Base-by-base conservation (phyloP, 2,888 invertebrate species). In the Poecilus cupreus region DNA sequence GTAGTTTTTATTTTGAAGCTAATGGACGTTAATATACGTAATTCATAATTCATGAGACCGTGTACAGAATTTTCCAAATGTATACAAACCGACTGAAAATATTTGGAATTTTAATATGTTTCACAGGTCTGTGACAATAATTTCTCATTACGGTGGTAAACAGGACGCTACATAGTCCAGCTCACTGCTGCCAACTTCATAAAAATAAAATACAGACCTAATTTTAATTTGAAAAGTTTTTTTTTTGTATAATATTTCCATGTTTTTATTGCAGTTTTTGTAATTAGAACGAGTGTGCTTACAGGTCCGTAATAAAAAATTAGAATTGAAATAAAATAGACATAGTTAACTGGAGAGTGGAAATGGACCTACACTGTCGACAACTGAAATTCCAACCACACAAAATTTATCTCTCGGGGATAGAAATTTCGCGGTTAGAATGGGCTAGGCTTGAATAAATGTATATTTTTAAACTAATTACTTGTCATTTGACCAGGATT, bases 131-230 rank as follows among this genome's bases (percentile, higher is more conserved):
- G 60, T 60, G 46, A 72, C 49, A 72, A 72, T 72, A 49, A 72
- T 72, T 72, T 46, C 24, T 72, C 72, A 72, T 72, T 72, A 72
- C 24, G 72, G 39, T 54, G 26, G 60, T 24, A 54, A 54, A 60
- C 60, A 32, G 64, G 16, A 74, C 49, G 51, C 26, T 26, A 77
- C 64, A 75, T 39, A 37, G 20, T n/a, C 26, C 18, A 11, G n/a
- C 37, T 39, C 57, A 43, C 43, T 39, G 37, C 37, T 39, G 26
- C 60, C 77, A 77, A 77, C 77, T 77, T 77, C 39, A 77, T 77
- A 77, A 77, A 77, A 77, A 77, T 77, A 64, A 77, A 77, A 77
- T 77, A 77, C 77, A 24, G 60, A n/a, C 64, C 60, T 77, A 77
- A 77, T 77, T 77, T 77, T 77, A 60, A 77, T 60, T 77, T 43